Conservation (phyloP, 2,113 vertebrate species). For the Dicerorhinus sumatrensis region DNA sequence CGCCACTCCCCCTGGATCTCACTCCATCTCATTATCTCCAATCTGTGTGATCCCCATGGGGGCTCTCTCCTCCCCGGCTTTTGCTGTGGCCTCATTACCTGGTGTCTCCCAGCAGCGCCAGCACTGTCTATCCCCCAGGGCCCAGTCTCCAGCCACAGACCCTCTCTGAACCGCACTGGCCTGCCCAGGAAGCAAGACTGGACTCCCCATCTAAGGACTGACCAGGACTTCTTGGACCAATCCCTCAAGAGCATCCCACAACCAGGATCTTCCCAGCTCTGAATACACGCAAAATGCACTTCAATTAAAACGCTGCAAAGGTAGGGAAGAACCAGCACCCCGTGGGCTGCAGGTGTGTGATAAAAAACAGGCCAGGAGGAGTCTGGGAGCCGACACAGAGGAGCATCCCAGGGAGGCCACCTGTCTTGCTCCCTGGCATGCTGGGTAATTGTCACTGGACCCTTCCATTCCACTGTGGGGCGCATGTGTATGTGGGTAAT, state of each 20-base stretch:
- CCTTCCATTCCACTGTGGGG: neutral
- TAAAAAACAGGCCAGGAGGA: conserved; percentile 21
- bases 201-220: neutral
- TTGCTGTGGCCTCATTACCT: conserved; percentile 48
- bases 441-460: neutral
- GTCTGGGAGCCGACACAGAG: neutral
- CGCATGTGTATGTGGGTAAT: neutral
- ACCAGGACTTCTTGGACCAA: neutral
- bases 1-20: conserved; percentile 6
- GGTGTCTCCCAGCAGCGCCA: neutral
- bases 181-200: neutral
- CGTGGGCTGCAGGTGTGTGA: neutral
- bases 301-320: conserved; percentile 36
- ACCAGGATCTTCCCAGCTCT: conserved; percentile 1
- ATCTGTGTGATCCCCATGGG: conserved; percentile 24
- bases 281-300: conserved; percentile 41
- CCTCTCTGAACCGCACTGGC: neutral
- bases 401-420: neutral
- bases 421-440: neutral
- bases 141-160: conserved; percentile 3
- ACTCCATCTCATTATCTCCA: conserved; percentile 50
- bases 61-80: conserved; percentile 37
- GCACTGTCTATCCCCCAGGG: neutral
- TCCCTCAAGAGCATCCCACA: neutral
- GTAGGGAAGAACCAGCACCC: neutral